Base-by-base conservation (phyloP, 2,113 vertebrate genomes). In the Zingel zingel region DNA sequence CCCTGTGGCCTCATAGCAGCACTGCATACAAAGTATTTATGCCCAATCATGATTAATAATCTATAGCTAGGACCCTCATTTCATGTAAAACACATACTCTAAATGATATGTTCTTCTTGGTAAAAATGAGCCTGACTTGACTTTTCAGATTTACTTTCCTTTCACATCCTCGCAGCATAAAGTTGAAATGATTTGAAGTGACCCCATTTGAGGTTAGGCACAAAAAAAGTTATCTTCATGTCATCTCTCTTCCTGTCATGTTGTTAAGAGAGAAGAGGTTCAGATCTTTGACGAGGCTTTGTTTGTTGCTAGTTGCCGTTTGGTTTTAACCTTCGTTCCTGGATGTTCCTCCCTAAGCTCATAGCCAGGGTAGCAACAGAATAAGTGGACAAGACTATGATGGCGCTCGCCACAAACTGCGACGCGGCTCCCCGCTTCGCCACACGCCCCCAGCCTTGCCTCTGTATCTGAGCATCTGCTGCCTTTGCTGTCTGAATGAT, bases 351-450 rank as follows among this genome's bases (percentile, higher is more conserved):
- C 45, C 86, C 83, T 8, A 84, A 50, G 79, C 92, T 92, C 89
- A 90, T 92, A 0, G 89, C 83, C 78, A 92, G 78, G 2, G 87
- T 90, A 12, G 90, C 70, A 1, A 89, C 77, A 0, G 91, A 77
- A 13, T 91, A 93, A 0, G 87, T 90, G 15, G 91, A 92, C 62
- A 92, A 27, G 33, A 92, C 92, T 74, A 92, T 9, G 50, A 93
- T 87, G 43, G 92, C 87, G 85, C 86, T 94, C 51, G 87, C 82
- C 62, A 93, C 90, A 9, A 92, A 93, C 62, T 93, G 91, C 0
- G 88, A 94, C 2, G 90, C 92, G 45, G 84, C 89, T 36, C 91
- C 90, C 6, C 79, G 71, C 25, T 63, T 91, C 4, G 18, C 18
- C 8, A 39, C 39, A 8, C 83, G 64, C 58, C 75, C 85, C 78